Base-by-base conservation (phyloP, 2,888 invertebrate species). In the Andrena chrysosceles region DNA sequence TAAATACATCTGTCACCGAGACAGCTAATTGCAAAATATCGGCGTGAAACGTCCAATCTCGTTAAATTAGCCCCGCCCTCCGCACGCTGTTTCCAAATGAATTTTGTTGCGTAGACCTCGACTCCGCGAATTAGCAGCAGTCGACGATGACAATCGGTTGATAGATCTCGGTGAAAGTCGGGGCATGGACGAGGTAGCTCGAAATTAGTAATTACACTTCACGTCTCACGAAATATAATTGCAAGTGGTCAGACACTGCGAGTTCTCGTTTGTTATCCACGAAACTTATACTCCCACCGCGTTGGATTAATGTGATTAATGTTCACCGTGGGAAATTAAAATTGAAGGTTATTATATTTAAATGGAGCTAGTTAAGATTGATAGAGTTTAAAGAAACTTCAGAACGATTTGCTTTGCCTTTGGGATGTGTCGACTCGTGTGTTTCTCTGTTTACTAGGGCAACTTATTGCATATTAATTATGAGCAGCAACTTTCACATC, bases 1-100 rank as follows among this genome's bases (percentile, higher is more conserved):
- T 74, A 62, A 78, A 68, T 54, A 48, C 23, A 29, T 13, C 52
- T 35, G 35, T 20, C 76, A 56, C 64, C 69, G 56, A 13, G 29
- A 29, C 35, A 52, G 64, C 56, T 20, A 70, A 74, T 74, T 62
- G 52, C 42, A n/a, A 48, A 68, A 10, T 59, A 64, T 52, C 56
- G 56, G 52, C 29, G 42, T 13, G 8, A 0, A 6, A 1, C 26
- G 16, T 23, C 33, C 26, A 54, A 23, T 59, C 35, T 59, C 33
- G 33, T 71, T 48, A 48, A 69, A 29, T 20, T 26, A n/a, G n/a
- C n/a, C 60, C 10, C 33, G 8, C 16, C n/a, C 16, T 6, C 1
- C 33, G 1, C 0, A 3, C 10, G 5, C 13, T 8, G 35, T 63
- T 64, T 23, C 59, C 7, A 31, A 26, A 20, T 48, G 31, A 2